Base-by-base conservation (phyloP, 2,797 vertebrate genomes). In the Sebastes hubbsi region DNA sequence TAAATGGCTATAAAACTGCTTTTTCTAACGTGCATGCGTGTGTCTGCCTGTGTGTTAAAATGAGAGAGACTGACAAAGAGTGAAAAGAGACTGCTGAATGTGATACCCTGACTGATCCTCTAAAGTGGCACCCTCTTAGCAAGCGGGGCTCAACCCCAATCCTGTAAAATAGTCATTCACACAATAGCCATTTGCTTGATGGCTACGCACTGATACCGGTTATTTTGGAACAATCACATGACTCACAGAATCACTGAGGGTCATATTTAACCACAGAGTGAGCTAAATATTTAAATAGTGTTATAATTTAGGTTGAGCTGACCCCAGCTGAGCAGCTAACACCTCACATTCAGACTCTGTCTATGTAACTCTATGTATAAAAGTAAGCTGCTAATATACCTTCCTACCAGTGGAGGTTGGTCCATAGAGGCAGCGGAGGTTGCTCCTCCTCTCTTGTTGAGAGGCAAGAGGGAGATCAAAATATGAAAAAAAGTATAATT, bases 71-170 rank as follows among this genome's bases (percentile, higher is more conserved):
- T 32, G 10, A 34, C 9, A 16, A 55, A 29, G 16, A 55, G 22
- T 1, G 32, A 63, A 59, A 77, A 46, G 22, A 64, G 12, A 32
- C n/a, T 13, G n/a, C 18, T 24, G 36, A 20, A 49, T 27, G 36
- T 55, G n/a, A 72, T 46, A 34, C 59, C 20, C 13, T 29, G 72
- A 56, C 27, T 60, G 62, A 67, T 77, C 56, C 72, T 22, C 14
- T 49, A n/a, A 85, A 86, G 75, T 77, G 79, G 46, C 27, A 75
- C 54, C 73, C 34, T 79, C 7, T 67, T 9, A 66, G 36, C 42
- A n/a, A 62, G 27, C 30, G 62, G 56, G 42, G 69, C 73, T 87
- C 66, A 85, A 71, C 25, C 36, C 62, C 38, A 74, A 34, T 24
- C n/a, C 32, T 66, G 18, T 64, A 30, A 82, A 87, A 82, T 13